These are phyloP conservation scores for Mico argentatus DNA, from an alignment of 2,797 vertebrate genomes.

Conservation along the genomic window DNA sequence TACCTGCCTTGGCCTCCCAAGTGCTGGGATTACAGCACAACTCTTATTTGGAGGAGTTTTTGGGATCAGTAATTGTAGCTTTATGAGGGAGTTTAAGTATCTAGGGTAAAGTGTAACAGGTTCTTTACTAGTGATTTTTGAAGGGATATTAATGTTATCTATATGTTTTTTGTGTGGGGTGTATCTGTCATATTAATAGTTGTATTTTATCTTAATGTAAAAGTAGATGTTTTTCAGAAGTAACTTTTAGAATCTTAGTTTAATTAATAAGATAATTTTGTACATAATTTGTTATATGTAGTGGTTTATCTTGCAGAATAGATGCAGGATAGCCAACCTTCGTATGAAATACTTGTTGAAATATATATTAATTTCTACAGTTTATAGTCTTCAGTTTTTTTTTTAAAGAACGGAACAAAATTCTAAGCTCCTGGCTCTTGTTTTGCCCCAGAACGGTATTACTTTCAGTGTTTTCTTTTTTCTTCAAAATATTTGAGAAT, in stretches of 20 bases:
- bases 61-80: slow-evolving; percentile 46
- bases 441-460: slow-evolving; percentile 12
- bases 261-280: slow-evolving; percentile 7
- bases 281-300: not conserved
- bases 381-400: not conserved
- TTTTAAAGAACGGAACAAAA: not conserved
- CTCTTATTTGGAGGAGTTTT: slow-evolving; percentile 38
- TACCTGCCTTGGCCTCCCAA: too few species aligned
- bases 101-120: slow-evolving; percentile 4
- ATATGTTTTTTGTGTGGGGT: not conserved
- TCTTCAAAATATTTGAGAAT: slow-evolving; percentile 7
- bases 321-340: not conserved
- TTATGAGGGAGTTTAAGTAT: slow-evolving; percentile 42
- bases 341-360: not conserved
- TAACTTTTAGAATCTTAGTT: slow-evolving; percentile 24
- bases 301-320: not conserved
- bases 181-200: not conserved
- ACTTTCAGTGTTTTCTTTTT: not conserved
- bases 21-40: not conserved
- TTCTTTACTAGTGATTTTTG: not conserved
- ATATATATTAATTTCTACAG: not conserved
- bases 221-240: slow-evolving; percentile 17
- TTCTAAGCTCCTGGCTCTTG: not conserved
- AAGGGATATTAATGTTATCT: not conserved
- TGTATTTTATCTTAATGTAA: slow-evolving; percentile 28